Conservation (phyloP, 2,113 vertebrate species). For the Siniperca knerii region DNA sequence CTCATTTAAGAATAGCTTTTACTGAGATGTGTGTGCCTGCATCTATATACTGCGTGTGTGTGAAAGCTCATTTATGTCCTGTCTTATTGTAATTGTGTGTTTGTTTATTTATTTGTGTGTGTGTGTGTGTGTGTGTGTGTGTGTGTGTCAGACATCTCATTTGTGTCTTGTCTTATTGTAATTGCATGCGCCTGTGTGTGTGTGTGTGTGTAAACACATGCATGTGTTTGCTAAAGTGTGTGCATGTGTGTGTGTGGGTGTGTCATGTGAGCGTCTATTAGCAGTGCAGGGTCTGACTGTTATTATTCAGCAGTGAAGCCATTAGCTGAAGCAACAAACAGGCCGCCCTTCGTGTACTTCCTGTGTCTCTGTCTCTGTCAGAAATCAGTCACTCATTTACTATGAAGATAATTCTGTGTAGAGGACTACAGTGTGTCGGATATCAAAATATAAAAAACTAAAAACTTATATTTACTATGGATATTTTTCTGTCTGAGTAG, state of each 20-base stretch:
- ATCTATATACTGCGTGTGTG: slow-evolving; percentile 14
- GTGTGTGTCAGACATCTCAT: slow-evolving; percentile 39
- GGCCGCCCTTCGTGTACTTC: slow-evolving; percentile 36
- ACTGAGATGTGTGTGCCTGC: slow-evolving; percentile 58
- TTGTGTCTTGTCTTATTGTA: slow-evolving; percentile 48
- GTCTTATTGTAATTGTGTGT: slow-evolving; percentile 42
- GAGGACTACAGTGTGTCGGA: background rate
- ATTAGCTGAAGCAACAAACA: slow-evolving; percentile 71
- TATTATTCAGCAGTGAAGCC: slow-evolving; percentile 74
- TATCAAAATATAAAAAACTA: background rate
- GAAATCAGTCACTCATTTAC: slow-evolving; percentile 24
- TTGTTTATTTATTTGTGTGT: background rate
- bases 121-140: slow-evolving; percentile 12
- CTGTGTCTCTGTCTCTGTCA: slow-evolving; percentile 21
- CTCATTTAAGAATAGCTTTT: slow-evolving; percentile 70
- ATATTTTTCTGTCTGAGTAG: background rate
- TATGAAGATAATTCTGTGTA: no score
- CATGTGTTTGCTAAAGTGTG: background rate
- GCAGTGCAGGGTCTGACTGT: slow-evolving; percentile 44
- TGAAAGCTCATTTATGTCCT: slow-evolving; percentile 44
- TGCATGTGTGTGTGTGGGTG: slow-evolving; percentile 20
- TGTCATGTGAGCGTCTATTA: slow-evolving; percentile 68
- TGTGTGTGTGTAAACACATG: slow-evolving; percentile 19
- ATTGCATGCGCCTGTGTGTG: slow-evolving; percentile 43
- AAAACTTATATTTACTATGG: no score